Evolutionary conservation across 2,797 vertebrate genomes (phyloP), one percentile per base, ranked within the genome.

Genomic region (Okamejei kenojei): DNA sequence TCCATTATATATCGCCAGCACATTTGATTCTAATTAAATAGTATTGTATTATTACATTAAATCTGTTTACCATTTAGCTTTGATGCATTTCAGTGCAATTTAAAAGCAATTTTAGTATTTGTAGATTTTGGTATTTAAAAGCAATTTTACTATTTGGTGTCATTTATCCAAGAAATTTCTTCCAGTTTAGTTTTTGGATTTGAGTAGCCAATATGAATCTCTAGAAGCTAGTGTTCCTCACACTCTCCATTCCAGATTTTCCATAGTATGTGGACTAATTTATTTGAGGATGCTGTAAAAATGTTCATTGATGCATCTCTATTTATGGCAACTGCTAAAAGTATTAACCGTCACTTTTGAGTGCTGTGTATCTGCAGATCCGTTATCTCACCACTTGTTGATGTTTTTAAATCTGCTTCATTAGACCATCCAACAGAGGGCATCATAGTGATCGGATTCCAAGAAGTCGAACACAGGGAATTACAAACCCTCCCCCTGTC

Each of bases 381-480:
- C 7, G 19, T 58, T 61, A 4, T 58, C 81, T 84, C 54, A 63
- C 0, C 15, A 29, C n/a, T 84, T 63, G 58, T 11, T 68, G 58
- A 88, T 68, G 29, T 68, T 21, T n/a, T 65, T 63, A 94, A 93
- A 94, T 95, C 96, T 95, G 93, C 96, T 95, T 95, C 95, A 95
- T 93, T 95, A 97, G 97, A 96, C 95, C 97, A 94, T 95, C 97
- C 94, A 96, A 95, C 94, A 96, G 96, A 94, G 97, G 97, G 94
- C 96, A 97, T 94, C 96, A 96, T 94, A 95, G 95, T 93, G 97
- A 97, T 93, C 96, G 96, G 93, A 94, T 95, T 90, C 96, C 96
- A 94, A 96, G 97, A 95, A 96, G 95, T 94, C 96, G 96, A 96
- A 96, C 96, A 94, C 96, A 81, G 58, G 78, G 96, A 54, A 73